These are phyloP conservation scores for Dermatophagoides farinae DNA, from an alignment of 1,140 invertebrate species.

Conservation along the genomic window DNA sequence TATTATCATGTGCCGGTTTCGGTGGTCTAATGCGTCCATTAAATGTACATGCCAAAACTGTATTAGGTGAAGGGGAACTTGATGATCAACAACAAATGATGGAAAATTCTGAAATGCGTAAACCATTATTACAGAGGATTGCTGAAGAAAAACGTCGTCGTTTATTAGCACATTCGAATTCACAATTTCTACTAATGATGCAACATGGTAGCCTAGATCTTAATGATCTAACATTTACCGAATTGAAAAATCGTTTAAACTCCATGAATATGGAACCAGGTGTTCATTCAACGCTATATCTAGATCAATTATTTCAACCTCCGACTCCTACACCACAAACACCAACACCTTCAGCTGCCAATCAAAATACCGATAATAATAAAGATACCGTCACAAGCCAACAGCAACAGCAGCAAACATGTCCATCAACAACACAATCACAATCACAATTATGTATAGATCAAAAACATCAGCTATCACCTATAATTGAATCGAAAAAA, in stretches of 20 bases:
- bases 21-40: constrained; percentile 83
- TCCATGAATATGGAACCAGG: constrained; percentile 60
- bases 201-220: constrained; percentile 11
- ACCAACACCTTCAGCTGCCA: neutral
- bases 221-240: constrained; percentile 12
- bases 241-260: constrained; percentile 20
- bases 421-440: neutral
- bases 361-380: no score
- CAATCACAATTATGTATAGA: neutral
- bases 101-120: constrained; percentile 9
- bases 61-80: constrained; percentile 31
- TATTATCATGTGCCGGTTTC: constrained; percentile 75
- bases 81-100: constrained; percentile 16
- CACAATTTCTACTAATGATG: constrained; percentile 9
- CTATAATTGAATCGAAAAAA: constrained; percentile 10
- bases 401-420: no score
- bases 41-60: constrained; percentile 43
- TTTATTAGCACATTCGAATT: constrained; percentile 9
- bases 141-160: constrained; percentile 60
- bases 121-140: constrained; percentile 49
- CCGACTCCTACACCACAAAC: neutral
- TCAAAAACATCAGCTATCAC: constrained; percentile 3
- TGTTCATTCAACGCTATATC: constrained; percentile 68
- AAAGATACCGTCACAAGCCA: no score
- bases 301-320: constrained; percentile 34